phyloP scores from a whole-genome alignment of 2,888 invertebrate species.

The Gerosis bhagava region DNA sequence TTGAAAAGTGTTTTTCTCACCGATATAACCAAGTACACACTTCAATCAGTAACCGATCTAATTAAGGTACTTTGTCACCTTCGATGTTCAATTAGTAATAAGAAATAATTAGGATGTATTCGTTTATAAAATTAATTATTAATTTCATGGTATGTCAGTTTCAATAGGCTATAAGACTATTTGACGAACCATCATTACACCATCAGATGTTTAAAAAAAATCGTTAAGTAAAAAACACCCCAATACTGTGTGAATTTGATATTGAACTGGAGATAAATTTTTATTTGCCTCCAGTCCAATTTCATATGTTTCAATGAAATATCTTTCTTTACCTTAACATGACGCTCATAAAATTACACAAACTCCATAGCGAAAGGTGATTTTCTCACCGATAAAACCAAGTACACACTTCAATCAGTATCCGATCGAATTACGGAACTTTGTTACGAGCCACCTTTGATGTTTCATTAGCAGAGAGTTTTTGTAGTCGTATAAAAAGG shows the following conservation, averaged over 20 bases:
- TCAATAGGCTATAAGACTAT: too few species aligned
- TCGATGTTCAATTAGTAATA: conserved; percentile 33
- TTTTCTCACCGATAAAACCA: conserved; percentile 16
- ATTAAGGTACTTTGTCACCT: conserved; percentile 28
- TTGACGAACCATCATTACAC: too few species aligned
- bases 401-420: conserved; percentile 21
- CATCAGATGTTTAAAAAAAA: too few species aligned
- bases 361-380: conserved; percentile 11
- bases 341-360: neutral
- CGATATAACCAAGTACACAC: conserved; percentile 18
- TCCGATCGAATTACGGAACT: conserved; percentile 30
- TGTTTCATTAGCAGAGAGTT: conserved; percentile 36
- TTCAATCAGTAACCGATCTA: conserved; percentile 26
- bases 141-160: too few species aligned
- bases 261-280: too few species aligned
- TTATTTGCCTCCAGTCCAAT: too few species aligned
- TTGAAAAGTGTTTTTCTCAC: conserved; percentile 11
- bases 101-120: too few species aligned
- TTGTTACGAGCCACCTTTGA: conserved; percentile 26
- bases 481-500: conserved; percentile 39
- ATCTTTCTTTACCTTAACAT: too few species aligned
- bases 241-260: too few species aligned
- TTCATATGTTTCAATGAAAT: too few species aligned
- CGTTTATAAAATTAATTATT: too few species aligned
- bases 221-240: too few species aligned